Percentiles rank a stretch among this genome's conserved stretches.
These are phyloP conservation scores for Neoitamus cyanurus DNA, from an alignment of 2,888 invertebrate genomes.

Conservation along the genomic window DNA sequence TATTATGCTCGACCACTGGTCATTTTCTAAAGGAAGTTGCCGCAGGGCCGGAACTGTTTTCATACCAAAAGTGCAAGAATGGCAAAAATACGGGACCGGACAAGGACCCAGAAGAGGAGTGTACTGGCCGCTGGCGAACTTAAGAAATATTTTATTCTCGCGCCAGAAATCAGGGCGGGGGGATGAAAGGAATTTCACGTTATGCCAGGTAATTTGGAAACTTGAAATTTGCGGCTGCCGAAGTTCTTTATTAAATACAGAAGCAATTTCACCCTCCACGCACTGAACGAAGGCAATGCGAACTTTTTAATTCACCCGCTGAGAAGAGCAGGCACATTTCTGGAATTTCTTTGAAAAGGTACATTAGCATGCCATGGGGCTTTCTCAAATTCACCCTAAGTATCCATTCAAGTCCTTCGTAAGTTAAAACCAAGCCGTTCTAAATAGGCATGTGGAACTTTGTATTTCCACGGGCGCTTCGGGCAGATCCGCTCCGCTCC, in stretches of 20 bases:
- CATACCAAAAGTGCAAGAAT: constrained; percentile 9
- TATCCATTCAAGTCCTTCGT: constrained; percentile 19
- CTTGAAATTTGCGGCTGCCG: neutral
- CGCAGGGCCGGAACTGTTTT: constrained; percentile 3
- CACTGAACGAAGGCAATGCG: neutral
- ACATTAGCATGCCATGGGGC: constrained; percentile 31
- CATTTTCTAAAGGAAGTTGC: constrained; percentile 23
- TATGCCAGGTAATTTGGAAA: neutral
- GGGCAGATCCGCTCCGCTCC: neutral
- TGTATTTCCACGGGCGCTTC: neutral
- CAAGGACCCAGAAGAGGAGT: neutral
- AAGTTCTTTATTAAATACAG: constrained; percentile 34
- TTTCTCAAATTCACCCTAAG: constrained; percentile 20
- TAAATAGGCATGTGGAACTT: constrained; percentile 36
- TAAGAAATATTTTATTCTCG: neutral
- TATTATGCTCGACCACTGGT: constrained; percentile 30
- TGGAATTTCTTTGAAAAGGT: constrained; percentile 37
- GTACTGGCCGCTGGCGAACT: neutral
- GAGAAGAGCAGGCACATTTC: constrained; percentile 11
- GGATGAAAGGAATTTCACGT: neutral
- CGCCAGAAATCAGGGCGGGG: neutral
- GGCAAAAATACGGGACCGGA: neutral
- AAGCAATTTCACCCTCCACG: constrained; percentile 13
- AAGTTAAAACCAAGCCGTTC: constrained; percentile 24
- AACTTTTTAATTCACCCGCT: constrained; percentile 42